A percentile compares a stretch with the other conserved stretches of the same genome.
Evolutionary conservation across 1,140 invertebrate species (phyloP).

Genomic region (Listronotus oregonensis): DNA sequence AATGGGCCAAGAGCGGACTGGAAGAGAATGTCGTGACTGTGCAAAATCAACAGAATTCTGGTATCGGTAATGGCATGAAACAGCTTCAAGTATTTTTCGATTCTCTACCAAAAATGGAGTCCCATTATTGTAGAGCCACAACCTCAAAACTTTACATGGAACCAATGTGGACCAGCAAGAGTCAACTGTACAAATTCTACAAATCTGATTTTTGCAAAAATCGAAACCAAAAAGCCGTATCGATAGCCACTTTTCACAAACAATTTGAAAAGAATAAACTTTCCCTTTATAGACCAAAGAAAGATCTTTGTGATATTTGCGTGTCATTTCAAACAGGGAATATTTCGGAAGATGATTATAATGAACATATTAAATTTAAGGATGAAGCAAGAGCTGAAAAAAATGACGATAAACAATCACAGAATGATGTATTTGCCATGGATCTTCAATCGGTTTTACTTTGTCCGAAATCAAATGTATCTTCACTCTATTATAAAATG

Average conservation of each 20-base stretch:
- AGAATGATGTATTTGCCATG: conserved; percentile 5
- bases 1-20: too few relatives aligned
- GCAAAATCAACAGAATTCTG: too few relatives aligned
- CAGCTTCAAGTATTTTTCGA: background rate
- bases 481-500: conserved; percentile 25
- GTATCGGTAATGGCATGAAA: too few relatives aligned
- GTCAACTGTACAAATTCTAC: conserved; percentile 14
- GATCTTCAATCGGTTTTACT: conserved; percentile 29
- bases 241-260: conserved; percentile 8
- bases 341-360: background rate
- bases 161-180: conserved; percentile 11
- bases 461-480: conserved; percentile 22
- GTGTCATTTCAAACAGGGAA: conserved; percentile 11
- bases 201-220: conserved; percentile 13
- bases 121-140: conserved; percentile 17
- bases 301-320: conserved; percentile 16
- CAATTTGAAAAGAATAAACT: conserved; percentile 12
- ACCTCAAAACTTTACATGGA: conserved; percentile 18
- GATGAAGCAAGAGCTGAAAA: conserved; percentile 15
- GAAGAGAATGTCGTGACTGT: too few relatives aligned
- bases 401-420: conserved; percentile 5
- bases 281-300: conserved; percentile 15
- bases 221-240: background rate
- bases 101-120: conserved; percentile 23
- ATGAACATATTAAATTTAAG: conserved; percentile 18